A percentile compares a stretch with the other conserved stretches of the same genome.
phyloP scores from a whole-genome alignment of 2,113 vertebrate genomes.

The Fregata magnificens region DNA sequence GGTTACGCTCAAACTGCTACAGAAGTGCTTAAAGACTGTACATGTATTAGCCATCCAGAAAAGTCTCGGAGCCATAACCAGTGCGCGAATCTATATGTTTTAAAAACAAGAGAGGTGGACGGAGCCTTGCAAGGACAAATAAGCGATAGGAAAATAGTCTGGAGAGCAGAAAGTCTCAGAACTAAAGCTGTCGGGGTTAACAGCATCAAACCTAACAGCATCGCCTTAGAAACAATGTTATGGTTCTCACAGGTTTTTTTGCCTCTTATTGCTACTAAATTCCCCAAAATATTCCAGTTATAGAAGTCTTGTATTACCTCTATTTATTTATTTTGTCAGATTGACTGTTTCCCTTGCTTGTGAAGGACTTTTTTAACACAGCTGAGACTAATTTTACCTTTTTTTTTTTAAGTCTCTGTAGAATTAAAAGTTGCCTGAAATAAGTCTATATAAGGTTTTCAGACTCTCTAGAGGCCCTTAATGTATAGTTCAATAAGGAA shows the following conservation, averaged over 20 bases:
- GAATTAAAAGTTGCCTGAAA: background rate
- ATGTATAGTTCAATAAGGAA: background rate
- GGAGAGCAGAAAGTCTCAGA: background rate
- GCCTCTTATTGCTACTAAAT: background rate
- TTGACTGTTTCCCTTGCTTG: background rate
- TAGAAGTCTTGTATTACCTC: background rate
- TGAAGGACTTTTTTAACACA: background rate
- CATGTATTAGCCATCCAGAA: background rate
- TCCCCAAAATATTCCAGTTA: background rate
- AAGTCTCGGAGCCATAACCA: background rate
- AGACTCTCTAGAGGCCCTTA: background rate
- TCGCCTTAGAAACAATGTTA: background rate
- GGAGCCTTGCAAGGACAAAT: background rate
- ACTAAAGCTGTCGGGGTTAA: background rate
- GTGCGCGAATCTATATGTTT: fast-evolving
- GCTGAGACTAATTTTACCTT: background rate
- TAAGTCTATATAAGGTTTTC: background rate
- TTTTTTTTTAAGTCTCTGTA: background rate
- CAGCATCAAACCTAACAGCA: background rate
- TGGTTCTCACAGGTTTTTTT: background rate
- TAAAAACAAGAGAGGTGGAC: background rate
- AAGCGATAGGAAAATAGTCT: background rate
- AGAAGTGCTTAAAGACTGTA: background rate
- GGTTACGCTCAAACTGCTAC: background rate
- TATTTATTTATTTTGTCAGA: background rate